phyloP scores from a whole-genome alignment of 1,140 invertebrate genomes.

The Centruroides sculpturatus region DNA sequence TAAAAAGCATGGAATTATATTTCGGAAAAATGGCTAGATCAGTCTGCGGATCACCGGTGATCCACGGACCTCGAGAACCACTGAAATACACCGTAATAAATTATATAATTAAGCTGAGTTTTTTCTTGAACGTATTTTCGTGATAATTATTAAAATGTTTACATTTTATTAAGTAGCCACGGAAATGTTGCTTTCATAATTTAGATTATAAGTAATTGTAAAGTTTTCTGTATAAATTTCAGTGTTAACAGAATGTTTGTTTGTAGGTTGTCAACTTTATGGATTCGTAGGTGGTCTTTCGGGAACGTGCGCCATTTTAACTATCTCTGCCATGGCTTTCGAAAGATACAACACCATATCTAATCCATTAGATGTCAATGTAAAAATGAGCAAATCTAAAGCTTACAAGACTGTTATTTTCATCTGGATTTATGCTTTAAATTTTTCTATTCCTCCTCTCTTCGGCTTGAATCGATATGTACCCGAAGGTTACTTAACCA shows the following conservation, averaged over 20 bases:
- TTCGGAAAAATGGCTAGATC: too few species aligned
- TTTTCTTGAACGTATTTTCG: too few species aligned
- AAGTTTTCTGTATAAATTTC: too few species aligned
- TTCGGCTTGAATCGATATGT: constrained; percentile 54
- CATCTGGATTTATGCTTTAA: constrained; percentile 53
- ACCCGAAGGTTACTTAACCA: constrained; percentile 60
- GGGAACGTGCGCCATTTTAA: constrained; percentile 52
- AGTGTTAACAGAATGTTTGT: not conserved
- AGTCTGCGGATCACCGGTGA: too few species aligned
- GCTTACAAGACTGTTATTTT: constrained; percentile 44
- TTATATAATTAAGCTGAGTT: too few species aligned
- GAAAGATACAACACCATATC: constrained; percentile 57
- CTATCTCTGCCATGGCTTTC: constrained; percentile 48
- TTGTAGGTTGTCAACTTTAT: constrained; percentile 33
- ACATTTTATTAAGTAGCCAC: too few species aligned
- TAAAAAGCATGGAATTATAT: too few species aligned
- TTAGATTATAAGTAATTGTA: too few species aligned
- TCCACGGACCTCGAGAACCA: too few species aligned
- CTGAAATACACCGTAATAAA: too few species aligned
- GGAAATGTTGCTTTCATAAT: too few species aligned
- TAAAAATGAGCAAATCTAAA: constrained; percentile 40
- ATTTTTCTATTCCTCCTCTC: constrained; percentile 49
- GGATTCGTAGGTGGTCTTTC: constrained; percentile 52
- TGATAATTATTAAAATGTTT: too few species aligned
- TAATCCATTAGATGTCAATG: constrained; percentile 38